Conservation (phyloP, 2,797 vertebrate genomes). For the Cheracebus regulus region DNA sequence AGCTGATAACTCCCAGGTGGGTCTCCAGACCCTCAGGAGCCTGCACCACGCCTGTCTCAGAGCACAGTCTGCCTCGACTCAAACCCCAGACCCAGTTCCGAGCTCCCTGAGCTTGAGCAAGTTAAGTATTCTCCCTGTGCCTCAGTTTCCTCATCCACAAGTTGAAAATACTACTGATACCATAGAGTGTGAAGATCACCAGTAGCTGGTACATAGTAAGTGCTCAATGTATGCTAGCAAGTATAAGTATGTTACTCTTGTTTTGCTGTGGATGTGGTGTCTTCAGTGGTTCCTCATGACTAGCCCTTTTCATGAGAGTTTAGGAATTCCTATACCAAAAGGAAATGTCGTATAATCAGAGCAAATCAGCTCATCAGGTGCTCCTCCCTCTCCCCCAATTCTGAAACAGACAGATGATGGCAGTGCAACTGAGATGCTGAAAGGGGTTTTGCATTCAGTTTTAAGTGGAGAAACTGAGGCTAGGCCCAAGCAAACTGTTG, state of each 20-base stretch:
- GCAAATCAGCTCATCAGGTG: accelerated
- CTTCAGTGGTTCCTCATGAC: neutral
- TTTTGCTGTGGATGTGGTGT: neutral
- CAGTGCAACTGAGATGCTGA: no score
- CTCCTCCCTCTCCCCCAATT: neutral
- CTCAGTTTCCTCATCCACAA: neutral
- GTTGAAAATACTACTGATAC: neutral
- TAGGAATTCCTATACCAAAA: neutral
- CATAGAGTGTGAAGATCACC: accelerated
- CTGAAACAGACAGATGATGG: neutral
- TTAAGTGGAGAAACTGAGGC: neutral
- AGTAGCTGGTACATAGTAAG: accelerated
- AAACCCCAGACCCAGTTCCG: neutral
- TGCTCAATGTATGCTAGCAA: accelerated
- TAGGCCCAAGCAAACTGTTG: neutral
- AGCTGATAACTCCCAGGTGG: neutral
- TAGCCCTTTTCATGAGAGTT: neutral
- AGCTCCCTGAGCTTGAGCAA: neutral
- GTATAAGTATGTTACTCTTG: accelerated
- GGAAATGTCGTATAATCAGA: neutral
- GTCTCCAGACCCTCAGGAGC: neutral
- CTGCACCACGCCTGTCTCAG: neutral
- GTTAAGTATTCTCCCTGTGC: neutral
- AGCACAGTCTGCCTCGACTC: neutral
- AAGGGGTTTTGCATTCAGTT: neutral